phyloP scores from a whole-genome alignment of 2,888 invertebrate genomes.

The Drosophila kambysellisi region DNA sequence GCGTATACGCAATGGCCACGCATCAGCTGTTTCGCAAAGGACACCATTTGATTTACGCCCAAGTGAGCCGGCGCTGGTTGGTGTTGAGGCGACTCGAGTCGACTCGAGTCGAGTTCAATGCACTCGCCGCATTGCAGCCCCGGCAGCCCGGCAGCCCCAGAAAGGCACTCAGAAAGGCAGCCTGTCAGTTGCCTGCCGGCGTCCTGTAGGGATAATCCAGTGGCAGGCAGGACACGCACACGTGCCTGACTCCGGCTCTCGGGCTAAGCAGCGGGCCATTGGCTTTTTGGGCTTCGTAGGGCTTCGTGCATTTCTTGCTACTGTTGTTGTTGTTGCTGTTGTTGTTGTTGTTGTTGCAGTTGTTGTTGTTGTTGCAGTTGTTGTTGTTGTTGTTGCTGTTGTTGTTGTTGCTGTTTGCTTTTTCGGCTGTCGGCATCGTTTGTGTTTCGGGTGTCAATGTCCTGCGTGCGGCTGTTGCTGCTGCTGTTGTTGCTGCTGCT shows the following conservation, averaged over 20 bases:
- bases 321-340: neutral
- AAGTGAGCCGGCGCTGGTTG: slow-evolving; percentile 31
- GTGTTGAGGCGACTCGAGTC: slow-evolving; percentile 22
- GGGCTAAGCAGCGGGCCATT: slow-evolving; percentile 64
- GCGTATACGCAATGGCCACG: slow-evolving; percentile 60
- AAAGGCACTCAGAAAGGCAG: slow-evolving; percentile 4
- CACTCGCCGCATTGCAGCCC: slow-evolving; percentile 43
- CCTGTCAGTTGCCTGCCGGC: slow-evolving; percentile 39
- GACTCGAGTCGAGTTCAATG: slow-evolving; percentile 58
- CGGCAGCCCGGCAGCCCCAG: neutral
- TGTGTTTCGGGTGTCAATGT: slow-evolving; percentile 81
- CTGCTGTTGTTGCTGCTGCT: slow-evolving; percentile 3
- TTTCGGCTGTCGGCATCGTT: slow-evolving; percentile 72
- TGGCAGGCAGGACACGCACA: slow-evolving; percentile 52
- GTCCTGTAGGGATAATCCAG: slow-evolving; percentile 76
- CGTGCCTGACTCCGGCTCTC: slow-evolving; percentile 52
- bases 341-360: too few relatives aligned
- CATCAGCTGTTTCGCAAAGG: slow-evolving; percentile 59
- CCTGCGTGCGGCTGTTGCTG: slow-evolving; percentile 62
- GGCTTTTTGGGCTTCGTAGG: slow-evolving; percentile 76
- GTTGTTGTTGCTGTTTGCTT: slow-evolving; percentile 19
- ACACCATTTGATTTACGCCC: slow-evolving; percentile 74
- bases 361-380: neutral
- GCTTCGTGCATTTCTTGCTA: slow-evolving; percentile 58
- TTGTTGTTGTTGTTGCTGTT: slow-evolving; percentile 27